Conservation (phyloP, 2,797 vertebrate genomes). For the Artibeus jamaicensis region DNA sequence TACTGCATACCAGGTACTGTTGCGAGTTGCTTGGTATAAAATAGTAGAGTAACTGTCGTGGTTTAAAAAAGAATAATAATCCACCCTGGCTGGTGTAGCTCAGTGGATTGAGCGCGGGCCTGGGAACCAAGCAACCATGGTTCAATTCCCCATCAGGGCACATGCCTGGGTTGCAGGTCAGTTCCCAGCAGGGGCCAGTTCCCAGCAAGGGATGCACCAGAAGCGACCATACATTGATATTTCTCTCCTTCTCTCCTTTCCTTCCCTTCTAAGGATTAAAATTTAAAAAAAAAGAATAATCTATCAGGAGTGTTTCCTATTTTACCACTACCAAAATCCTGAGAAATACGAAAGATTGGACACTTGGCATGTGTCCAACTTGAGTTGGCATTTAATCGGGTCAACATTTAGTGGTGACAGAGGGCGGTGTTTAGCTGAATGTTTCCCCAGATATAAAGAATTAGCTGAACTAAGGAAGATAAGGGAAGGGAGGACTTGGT, state of each 20-base stretch:
- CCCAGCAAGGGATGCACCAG: too few relatives aligned
- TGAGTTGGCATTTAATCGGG: background rate
- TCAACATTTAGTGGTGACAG: background rate
- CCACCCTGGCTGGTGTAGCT: too few relatives aligned
- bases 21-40: background rate
- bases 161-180: too few relatives aligned
- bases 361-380: background rate
- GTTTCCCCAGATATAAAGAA: background rate
- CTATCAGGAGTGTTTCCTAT: background rate
- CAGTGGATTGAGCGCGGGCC: too few relatives aligned
- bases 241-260: too few relatives aligned
- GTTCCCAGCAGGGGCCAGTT: too few relatives aligned
- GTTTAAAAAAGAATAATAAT: background rate
- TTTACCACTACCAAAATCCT: background rate
- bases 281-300: background rate
- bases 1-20: background rate
- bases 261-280: too few relatives aligned
- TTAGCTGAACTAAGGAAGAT: background rate
- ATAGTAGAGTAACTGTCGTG: background rate
- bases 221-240: too few relatives aligned
- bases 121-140: too few relatives aligned
- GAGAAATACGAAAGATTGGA: background rate
- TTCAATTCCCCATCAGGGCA: too few relatives aligned
- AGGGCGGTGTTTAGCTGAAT: background rate
- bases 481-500: background rate